Evolutionary conservation across 2,113 vertebrate genomes (phyloP).

Genomic region (Stigmatopora argus): DNA sequence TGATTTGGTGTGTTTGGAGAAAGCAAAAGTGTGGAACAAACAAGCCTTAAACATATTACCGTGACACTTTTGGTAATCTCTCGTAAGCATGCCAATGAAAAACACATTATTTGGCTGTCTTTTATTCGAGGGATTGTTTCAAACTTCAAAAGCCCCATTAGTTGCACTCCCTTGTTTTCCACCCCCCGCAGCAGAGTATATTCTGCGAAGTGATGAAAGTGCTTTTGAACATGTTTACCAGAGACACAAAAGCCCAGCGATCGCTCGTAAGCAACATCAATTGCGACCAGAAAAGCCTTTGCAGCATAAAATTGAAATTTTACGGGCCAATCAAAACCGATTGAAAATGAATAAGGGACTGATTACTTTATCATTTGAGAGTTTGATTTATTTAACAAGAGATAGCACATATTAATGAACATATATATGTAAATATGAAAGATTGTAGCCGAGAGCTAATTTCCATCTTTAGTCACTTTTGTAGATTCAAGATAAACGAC

Average conservation of each 20-base stretch:
- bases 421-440: no score
- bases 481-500: no score
- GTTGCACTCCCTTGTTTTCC: constrained; percentile 34
- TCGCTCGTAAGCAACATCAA: constrained; percentile 32
- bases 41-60: constrained; percentile 18
- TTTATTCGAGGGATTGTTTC: constrained; percentile 55
- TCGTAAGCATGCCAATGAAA: constrained; percentile 31
- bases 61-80: constrained; percentile 46
- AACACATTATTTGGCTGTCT: constrained; percentile 35
- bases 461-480: no score
- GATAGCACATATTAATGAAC: no score
- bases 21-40: constrained; percentile 41
- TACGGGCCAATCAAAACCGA: no score
- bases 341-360: not conserved
- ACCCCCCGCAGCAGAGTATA: constrained; percentile 33
- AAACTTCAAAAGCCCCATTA: constrained; percentile 61
- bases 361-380: not conserved
- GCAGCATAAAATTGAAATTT: constrained; percentile 1
- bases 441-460: no score
- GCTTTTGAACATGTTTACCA: constrained; percentile 38
- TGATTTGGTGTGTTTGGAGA: constrained; percentile 35
- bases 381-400: no score
- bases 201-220: constrained; percentile 56
- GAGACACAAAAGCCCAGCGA: constrained; percentile 43
- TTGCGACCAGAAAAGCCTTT: constrained; percentile 12